Evolutionary conservation across 1,140 invertebrate species (phyloP), one percentile per base, ranked within the genome.

Genomic region (Heliconius hewitsoni): DNA sequence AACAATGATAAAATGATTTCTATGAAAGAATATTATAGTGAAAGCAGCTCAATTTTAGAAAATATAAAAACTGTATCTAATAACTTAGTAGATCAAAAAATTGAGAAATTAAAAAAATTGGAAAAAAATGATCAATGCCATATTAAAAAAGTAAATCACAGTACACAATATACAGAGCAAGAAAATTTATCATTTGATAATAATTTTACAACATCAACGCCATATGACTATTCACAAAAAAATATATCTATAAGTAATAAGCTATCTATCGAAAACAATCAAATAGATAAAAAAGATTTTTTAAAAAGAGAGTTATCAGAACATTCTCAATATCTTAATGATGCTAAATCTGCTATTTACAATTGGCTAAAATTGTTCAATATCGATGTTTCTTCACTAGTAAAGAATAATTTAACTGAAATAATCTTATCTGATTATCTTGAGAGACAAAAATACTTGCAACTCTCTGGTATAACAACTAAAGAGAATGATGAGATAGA

Each of bases 391-490:
- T 57, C 71, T 9, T 66, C 39, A 2, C 3, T 23, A 23, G 70
- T 76, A 50, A 74, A 50, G 34, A 27, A 34, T 30, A 60, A 76
- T 19, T 34, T 81, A 8, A 66, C 72, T 18, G 71, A 50, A 19
- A 27, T 52, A n/a, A 73, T 81, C 30, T 42, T 66, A 11, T 50
- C 39, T 27, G 80, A 81, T 50, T 75, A 78, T 30, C 30, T 81
- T 52, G 77, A 81, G 4, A 78, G 80, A 18, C 76, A 81, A 66
- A 78, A 78, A 76, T 81, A 78, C 52, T 76, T 81, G 66, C 66
- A 81, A 76, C 37, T 81, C 16, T 78, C 76, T 19, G 46, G 37
- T 60, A 78, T 52, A 8, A 66, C 23, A 34, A 66, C 30, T 37
- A 46, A 52, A 11, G 73, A 76, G 18, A 60, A 71, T 13, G 70